phyloP scores from a whole-genome alignment of 2,113 vertebrate genomes.

The Eublepharis macularius region DNA sequence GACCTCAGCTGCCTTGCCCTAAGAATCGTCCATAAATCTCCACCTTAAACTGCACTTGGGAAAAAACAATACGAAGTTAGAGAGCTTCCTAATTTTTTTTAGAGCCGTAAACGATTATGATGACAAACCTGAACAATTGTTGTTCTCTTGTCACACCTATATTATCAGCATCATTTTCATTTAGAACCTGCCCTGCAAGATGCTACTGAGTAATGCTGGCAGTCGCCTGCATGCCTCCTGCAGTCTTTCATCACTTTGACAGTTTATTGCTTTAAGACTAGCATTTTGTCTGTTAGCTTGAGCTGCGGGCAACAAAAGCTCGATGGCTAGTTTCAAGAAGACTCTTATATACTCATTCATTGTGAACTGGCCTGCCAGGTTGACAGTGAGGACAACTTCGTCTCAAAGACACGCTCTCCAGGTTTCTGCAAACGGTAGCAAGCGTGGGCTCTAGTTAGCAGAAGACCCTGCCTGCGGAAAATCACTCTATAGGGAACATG shows the following conservation, averaged over 20 bases:
- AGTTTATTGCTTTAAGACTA: neutral
- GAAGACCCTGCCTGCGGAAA: neutral
- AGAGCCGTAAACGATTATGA: neutral
- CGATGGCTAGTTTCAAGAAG: neutral
- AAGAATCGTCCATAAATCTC: conserved; percentile 20
- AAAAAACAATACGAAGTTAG: conserved; percentile 23
- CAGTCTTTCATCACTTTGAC: neutral
- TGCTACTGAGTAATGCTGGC: neutral
- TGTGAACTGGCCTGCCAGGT: rapidly evolving
- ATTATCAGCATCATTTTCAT: neutral
- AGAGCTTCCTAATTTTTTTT: neutral
- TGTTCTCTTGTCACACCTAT: neutral
- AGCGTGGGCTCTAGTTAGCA: neutral
- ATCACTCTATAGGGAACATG: conserved; percentile 8
- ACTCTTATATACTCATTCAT: neutral
- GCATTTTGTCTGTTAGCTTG: neutral
- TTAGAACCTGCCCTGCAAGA: conserved; percentile 2
- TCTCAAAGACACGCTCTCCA: neutral
- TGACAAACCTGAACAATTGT: conserved; percentile 28
- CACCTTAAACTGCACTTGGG: conserved; percentile 16
- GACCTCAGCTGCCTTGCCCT: conserved; percentile 17
- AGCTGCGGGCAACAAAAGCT: neutral
- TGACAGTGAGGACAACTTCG: neutral
- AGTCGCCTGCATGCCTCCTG: neutral
- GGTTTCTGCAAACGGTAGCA: neutral